These are phyloP conservation scores for Misgurnus anguillicaudatus DNA, from an alignment of 2,113 vertebrate genomes.

Conservation along the genomic window DNA sequence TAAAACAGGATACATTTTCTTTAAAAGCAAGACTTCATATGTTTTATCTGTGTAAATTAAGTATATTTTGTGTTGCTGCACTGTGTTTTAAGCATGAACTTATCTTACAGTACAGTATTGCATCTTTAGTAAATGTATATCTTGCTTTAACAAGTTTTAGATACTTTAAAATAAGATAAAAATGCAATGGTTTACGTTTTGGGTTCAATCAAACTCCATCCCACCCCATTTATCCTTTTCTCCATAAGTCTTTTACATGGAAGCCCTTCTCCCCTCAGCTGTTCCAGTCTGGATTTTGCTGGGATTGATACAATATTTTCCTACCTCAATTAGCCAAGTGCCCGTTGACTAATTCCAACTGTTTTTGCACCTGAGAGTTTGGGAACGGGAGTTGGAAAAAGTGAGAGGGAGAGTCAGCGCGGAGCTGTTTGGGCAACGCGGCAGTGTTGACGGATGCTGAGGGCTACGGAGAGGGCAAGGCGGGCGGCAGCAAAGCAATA, in stretches of 20 bases:
- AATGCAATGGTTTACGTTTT: no score
- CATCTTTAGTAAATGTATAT: no score
- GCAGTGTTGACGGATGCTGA: constrained; percentile 65
- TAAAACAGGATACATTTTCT: no score
- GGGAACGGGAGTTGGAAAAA: constrained; percentile 75
- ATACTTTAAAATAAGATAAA: no score
- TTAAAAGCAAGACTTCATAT: no score
- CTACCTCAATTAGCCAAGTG: constrained; percentile 76
- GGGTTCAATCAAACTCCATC: no score
- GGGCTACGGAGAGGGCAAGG: constrained; percentile 63
- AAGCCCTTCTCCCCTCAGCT: constrained; percentile 65
- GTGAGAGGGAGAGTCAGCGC: constrained; percentile 66
- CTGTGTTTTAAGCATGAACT: no score
- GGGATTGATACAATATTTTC: constrained; percentile 84
- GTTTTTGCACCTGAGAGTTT: constrained; percentile 81
- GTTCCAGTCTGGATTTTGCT: constrained; percentile 72
- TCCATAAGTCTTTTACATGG: constrained; percentile 1
- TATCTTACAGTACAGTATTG: no score
- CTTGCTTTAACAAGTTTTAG: no score
- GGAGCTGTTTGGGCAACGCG: constrained; percentile 61
- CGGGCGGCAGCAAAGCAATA: constrained; percentile 41
- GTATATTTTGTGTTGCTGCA: no score
- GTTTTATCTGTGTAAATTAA: no score
- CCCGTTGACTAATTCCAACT: constrained; percentile 79
- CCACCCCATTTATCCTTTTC: neutral